phyloP scores from a whole-genome alignment of 2,888 invertebrate species.

The Hemicrepidius hirtus region DNA sequence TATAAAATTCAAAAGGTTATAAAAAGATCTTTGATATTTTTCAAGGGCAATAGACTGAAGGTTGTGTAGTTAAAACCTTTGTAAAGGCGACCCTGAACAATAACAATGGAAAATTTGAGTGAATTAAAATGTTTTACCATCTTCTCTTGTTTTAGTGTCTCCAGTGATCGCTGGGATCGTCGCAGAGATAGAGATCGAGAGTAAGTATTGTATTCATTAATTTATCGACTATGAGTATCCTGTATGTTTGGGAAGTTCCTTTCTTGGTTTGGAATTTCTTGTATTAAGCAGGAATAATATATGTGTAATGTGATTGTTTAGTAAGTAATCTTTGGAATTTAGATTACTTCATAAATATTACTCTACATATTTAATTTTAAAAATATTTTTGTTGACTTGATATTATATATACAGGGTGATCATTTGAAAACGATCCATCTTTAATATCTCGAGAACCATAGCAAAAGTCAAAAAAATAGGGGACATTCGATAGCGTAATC shows the following conservation, averaged over 20 bases:
- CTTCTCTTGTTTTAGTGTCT: constrained; percentile 54
- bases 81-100: constrained; percentile 60
- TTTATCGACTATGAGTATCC: not conserved
- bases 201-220: constrained; percentile 70
- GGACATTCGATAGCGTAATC: too few species aligned
- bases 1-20: not conserved
- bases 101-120: constrained; percentile 10
- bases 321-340: not conserved
- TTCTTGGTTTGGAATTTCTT: constrained; percentile 12
- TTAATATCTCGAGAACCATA: too few species aligned
- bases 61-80: constrained; percentile 53
- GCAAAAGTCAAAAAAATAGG: too few species aligned
- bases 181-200: constrained; percentile 73
- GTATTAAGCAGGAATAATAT: constrained; percentile 6
- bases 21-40: constrained; percentile 11
- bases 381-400: too few species aligned
- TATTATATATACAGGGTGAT: too few species aligned
- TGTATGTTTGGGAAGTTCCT: constrained; percentile 25
- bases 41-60: constrained; percentile 39
- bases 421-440: too few species aligned
- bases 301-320: not conserved
- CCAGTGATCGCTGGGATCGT: constrained; percentile 67
- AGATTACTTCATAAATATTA: constrained; percentile 8
- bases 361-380: not conserved
- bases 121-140: too few species aligned